Evolutionary conservation across 2,888 invertebrate species (phyloP).

Genomic region (Pseudococcus jackbeardsleyi): DNA sequence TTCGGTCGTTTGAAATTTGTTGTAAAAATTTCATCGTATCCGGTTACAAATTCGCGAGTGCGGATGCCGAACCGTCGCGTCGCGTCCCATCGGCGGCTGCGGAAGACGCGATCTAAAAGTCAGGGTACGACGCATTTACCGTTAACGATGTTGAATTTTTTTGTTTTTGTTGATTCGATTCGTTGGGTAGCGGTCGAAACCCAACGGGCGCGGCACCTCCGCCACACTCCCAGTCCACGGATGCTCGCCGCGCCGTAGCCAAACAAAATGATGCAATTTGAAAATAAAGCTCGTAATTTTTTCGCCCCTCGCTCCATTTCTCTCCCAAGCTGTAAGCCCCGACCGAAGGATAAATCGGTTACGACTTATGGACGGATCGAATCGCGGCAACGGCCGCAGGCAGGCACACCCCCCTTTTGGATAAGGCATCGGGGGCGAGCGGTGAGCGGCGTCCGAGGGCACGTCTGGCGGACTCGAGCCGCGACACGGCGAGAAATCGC

Average conservation of each 20-base stretch:
- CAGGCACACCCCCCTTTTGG: neutral
- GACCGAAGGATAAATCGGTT: neutral
- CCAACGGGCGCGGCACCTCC: neutral
- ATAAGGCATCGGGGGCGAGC: too few relatives aligned
- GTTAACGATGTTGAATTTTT: constrained; percentile 16
- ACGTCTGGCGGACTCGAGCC: too few relatives aligned
- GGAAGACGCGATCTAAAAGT: neutral
- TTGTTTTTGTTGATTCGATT: neutral
- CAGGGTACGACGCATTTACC: constrained; percentile 11
- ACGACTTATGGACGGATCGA: too few relatives aligned
- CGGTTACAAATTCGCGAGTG: neutral
- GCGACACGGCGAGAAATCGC: too few relatives aligned
- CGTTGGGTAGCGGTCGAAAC: neutral
- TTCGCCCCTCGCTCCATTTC: neutral
- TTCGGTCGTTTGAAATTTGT: neutral
- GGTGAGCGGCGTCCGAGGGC: too few relatives aligned
- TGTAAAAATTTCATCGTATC: neutral
- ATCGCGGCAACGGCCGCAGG: too few relatives aligned
- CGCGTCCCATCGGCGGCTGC: too few relatives aligned
- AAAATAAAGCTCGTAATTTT: neutral
- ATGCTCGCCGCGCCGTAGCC: too few relatives aligned
- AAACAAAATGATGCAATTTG: neutral
- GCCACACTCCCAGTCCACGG: too few relatives aligned
- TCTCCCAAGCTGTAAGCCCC: too few relatives aligned
- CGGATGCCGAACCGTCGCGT: too few relatives aligned